Evolutionary conservation across 2,113 vertebrate genomes (phyloP).

Genomic region (Centropus bengalensis): DNA sequence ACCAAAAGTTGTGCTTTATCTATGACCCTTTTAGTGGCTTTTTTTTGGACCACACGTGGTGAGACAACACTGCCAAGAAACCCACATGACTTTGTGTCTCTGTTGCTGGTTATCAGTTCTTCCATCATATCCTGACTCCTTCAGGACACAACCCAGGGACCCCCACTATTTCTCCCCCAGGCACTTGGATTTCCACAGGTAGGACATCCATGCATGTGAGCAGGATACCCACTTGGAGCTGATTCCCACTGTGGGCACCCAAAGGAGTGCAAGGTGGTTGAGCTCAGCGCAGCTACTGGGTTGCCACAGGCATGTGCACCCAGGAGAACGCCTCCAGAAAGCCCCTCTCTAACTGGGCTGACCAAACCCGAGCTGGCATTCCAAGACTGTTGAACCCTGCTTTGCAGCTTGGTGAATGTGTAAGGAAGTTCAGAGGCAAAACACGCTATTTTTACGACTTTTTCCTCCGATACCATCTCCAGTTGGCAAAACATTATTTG

Average conservation of each 20-base stretch:
- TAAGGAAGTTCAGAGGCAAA: background rate
- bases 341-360: background rate
- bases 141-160: background rate
- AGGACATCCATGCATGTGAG: fast-evolving
- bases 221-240: too few species aligned
- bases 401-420: background rate
- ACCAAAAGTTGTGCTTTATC: background rate
- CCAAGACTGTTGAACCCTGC: background rate
- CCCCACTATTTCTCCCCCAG: fast-evolving
- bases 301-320: background rate
- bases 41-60: background rate
- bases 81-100: fast-evolving
- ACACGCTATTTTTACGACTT: background rate
- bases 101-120: too few species aligned
- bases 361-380: background rate
- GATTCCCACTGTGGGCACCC: background rate
- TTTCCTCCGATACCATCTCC: background rate
- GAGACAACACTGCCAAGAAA: background rate
- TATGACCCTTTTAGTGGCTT: background rate
- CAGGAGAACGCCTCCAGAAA: background rate
- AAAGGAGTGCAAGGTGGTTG: background rate
- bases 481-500: background rate
- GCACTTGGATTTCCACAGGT: background rate
- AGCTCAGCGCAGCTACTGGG: fast-evolving
- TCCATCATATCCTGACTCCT: background rate